These are phyloP conservation scores for Hormaphis cornu DNA, from an alignment of 1,140 invertebrate genomes.

Conservation along the genomic window DNA sequence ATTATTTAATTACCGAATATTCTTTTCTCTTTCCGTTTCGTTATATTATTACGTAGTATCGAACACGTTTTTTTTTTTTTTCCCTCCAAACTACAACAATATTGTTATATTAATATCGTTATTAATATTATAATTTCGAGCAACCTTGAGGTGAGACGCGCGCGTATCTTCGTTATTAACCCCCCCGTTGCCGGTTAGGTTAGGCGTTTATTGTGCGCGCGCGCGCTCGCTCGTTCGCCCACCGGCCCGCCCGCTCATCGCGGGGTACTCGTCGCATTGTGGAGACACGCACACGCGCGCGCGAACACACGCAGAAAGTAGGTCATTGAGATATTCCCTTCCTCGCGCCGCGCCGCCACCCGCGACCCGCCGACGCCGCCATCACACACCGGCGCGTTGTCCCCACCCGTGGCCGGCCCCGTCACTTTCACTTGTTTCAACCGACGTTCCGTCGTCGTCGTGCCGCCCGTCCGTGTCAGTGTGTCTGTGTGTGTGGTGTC, in stretches of 20 bases:
- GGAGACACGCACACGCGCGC: background rate
- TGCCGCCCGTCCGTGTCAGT: constrained; percentile 32
- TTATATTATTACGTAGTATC: background rate
- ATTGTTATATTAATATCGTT: background rate
- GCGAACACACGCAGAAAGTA: constrained; percentile 7
- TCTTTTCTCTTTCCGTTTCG: background rate
- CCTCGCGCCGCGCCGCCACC: background rate
- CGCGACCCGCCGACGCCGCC: background rate
- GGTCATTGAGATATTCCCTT: constrained; percentile 35
- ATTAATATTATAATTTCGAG: constrained; percentile 14
- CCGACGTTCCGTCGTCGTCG: constrained; percentile 18
- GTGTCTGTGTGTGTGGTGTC: constrained; percentile 29
- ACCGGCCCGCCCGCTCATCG: background rate
- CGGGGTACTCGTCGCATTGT: no score
- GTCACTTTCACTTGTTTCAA: constrained; percentile 29
- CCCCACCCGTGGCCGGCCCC: constrained; percentile 24
- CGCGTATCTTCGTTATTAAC: constrained; percentile 33
- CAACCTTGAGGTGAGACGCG: constrained; percentile 9
- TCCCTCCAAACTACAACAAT: constrained; percentile 9
- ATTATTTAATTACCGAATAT: background rate
- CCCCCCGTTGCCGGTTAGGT: background rate
- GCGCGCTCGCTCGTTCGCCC: no score
- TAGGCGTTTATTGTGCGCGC: no score
- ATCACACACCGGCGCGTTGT: constrained; percentile 2
- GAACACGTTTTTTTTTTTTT: constrained; percentile 1